Base-by-base conservation (phyloP, 2,113 vertebrate genomes). In the Myotis davidii region DNA sequence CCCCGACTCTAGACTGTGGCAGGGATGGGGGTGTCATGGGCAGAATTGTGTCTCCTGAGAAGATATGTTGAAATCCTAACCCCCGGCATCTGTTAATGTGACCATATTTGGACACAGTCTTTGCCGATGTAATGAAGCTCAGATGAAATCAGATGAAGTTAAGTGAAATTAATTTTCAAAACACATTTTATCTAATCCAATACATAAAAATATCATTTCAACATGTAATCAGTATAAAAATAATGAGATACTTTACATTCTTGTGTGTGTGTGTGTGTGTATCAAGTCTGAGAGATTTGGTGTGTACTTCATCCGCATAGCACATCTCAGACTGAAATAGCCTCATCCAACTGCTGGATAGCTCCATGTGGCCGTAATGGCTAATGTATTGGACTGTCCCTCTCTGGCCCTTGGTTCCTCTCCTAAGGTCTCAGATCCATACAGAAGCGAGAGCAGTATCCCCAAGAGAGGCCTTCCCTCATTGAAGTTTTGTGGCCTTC, bases 131-230 rank as follows among this genome's bases (percentile, higher is more conserved):
- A 52, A 59, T 52, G 65, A 67, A 61, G 50, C 61, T 86, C 20
- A 54, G 14, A 61, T n/a, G 18, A 82, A 90, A 23, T 77, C 34
- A 9, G 56, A 59, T 59, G 56, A 59, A 59, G 3, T 37, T 21
- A 94, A 82, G 3, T 37, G 25, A 94, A 82, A 85, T 78, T 48
- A 59, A 76, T 73, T 97, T 76, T 92, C 56, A 67, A 88, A 39
- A 77, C 37, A 16, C 77, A 34, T 91, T 82, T 86, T 84, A 72
- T 91, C 42, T 85, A 78, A 37, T 34, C 3, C 34, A 77, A 61
- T 42, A 88, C 50, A 72, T 37, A 88, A 83, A 88, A 85, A 88
- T 56, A 70, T 45, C 5, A 78, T 59, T 84, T 29, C 20, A 59
- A 16, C 27, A 77, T n/a, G 39, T 11, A 64, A 84, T 93, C 42